Conservation (phyloP, 2,797 vertebrate species). For the Catharus ustulatus region DNA sequence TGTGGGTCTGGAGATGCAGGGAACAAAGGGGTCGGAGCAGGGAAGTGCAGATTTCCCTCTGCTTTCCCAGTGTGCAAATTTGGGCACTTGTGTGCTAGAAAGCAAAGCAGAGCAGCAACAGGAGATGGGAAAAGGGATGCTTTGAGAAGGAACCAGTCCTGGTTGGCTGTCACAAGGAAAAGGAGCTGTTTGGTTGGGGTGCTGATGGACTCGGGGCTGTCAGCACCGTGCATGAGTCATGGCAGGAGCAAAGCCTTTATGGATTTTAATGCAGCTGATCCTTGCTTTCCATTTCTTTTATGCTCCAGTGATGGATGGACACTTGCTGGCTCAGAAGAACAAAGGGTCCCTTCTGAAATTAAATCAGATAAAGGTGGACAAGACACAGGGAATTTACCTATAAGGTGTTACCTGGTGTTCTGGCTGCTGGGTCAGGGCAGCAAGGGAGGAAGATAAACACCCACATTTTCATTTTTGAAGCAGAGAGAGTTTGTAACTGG, state of each 20-base stretch:
- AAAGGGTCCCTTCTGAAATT: background rate
- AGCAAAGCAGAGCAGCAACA: background rate
- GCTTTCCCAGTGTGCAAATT: background rate
- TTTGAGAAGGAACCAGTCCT: background rate
- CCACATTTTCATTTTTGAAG: background rate
- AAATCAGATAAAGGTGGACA: background rate
- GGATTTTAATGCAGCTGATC: slow-evolving; percentile 8
- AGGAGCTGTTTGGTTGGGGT: background rate
- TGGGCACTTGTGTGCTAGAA: background rate
- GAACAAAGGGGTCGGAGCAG: background rate
- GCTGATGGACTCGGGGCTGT: slow-evolving; percentile 11
- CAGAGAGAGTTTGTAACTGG: background rate
- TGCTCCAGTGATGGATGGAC: background rate
- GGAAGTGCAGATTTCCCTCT: background rate
- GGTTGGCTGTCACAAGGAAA: background rate
- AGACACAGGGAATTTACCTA: background rate
- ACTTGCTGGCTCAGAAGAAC: background rate
- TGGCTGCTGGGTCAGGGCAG: background rate
- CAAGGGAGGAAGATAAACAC: background rate
- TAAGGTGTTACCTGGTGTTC: background rate
- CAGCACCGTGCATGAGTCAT: background rate
- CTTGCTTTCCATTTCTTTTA: background rate
- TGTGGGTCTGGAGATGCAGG: background rate
- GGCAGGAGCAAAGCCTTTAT: background rate
- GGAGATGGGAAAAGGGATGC: background rate